Percentiles rank a stretch among this genome's conserved stretches.
Conservation (phyloP, 2,888 invertebrate species). For the Xylocampa areola region DNA sequence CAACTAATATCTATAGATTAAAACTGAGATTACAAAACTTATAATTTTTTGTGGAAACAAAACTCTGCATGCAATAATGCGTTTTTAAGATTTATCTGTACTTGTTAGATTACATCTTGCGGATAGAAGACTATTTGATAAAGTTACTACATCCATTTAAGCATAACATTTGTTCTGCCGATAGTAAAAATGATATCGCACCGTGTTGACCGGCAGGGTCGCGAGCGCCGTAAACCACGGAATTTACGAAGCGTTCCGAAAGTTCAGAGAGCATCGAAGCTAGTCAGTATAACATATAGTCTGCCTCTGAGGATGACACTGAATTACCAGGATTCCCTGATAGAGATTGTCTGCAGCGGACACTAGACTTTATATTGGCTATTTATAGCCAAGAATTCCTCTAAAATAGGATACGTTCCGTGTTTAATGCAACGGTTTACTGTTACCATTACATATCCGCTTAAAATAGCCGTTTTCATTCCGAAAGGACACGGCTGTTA, state of each 20-base stretch:
- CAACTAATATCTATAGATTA: conserved; percentile 5
- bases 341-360: conserved; percentile 67
- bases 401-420: conserved; percentile 44
- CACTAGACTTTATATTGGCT: conserved; percentile 67
- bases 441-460: conserved; percentile 4
- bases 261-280: conserved; percentile 71
- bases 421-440: conserved; percentile 32
- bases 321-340: conserved; percentile 72
- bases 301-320: conserved; percentile 68
- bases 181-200: conserved; percentile 64
- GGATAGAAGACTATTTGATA: conserved; percentile 6
- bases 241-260: conserved; percentile 67
- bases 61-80: too few species aligned
- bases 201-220: conserved; percentile 67
- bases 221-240: conserved; percentile 66
- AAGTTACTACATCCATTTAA: conserved; percentile 29
- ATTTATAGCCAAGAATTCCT: conserved; percentile 61
- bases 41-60: too few species aligned
- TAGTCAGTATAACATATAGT: conserved; percentile 74
- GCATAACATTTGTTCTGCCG: conserved; percentile 49
- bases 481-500: conserved; percentile 2
- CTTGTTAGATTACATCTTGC: conserved; percentile 16
- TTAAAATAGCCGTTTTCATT: conserved; percentile 10
- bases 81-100: too few species aligned
- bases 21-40: too few species aligned